Evolutionary conservation across 2,888 invertebrate genomes (phyloP), one percentile per base, ranked within the genome.

Genomic region (Parnassius orleans): DNA sequence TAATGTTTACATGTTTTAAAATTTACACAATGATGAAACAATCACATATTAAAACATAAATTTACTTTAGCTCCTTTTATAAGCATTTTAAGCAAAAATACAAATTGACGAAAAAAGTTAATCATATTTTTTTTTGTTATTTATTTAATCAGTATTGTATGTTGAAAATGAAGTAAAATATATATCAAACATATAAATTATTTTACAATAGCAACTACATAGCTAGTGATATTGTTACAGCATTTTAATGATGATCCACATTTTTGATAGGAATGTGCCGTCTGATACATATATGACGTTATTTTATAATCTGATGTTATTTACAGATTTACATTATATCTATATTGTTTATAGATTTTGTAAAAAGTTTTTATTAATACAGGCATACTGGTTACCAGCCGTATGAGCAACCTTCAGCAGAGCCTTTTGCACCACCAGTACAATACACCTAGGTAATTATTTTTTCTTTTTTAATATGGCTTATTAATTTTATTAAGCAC

Each of bases 241-340:
- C 48, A 55, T 19, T 51, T 44, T 53, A n/a, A 84, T 89, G 89
- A 90, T 90, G 90, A 90, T 79, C 89, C 86, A 70, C 73, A 79
- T 80, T 76, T 82, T 81, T 79, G 90, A 90, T 90, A 90, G 90
- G 90, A 90, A 90, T 90, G 90, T 90, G 90, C 90, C 90, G 90
- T 89, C 90, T 88, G 84, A 90, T 85, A 90, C 90, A 90, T 65
- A 85, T 58, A 79, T 90, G 90, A 87, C 87, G 90, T 83, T 82
- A 79, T 66, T 73, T 71, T 73, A 64, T 67, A 65, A 65, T 69
- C 88, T 90, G 89, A 88, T 56, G 42, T 42, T 41, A 41, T 14
- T 44, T 41, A 46, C 9, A 42, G 43, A 54, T 54, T 44, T 15
- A 33, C 9, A 48, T 52, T 33, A 48, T 48, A 9, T 14, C 15